Evolutionary conservation across 2,797 vertebrate genomes (phyloP).

Genomic region (Botia kubotai): DNA sequence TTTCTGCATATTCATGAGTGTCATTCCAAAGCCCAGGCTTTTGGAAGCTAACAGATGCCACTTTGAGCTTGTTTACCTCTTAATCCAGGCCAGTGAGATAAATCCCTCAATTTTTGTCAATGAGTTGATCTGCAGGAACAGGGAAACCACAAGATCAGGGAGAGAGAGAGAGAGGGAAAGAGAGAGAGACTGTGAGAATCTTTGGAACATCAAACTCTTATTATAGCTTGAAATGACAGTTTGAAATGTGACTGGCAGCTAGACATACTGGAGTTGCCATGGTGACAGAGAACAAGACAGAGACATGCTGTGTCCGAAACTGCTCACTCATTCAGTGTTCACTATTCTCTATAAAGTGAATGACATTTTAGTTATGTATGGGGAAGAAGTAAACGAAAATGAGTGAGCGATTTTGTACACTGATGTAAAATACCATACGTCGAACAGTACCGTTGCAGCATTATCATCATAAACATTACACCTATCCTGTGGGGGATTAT

Average conservation of each 20-base stretch:
- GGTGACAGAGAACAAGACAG: constrained; percentile 47
- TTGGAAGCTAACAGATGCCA: constrained; percentile 50
- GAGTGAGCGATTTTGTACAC: no score
- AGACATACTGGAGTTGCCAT: constrained; percentile 50
- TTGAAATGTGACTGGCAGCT: constrained; percentile 41
- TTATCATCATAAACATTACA: no score
- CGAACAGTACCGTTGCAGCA: no score
- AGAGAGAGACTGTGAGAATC: not conserved
- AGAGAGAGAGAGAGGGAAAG: not conserved
- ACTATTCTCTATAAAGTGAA: no score
- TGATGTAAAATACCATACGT: no score
- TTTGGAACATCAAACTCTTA: constrained; percentile 32
- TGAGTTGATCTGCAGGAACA: constrained; percentile 17
- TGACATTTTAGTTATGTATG: no score
- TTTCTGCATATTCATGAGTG: constrained; percentile 58
- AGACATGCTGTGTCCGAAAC: not conserved
- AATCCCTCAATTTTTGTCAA: constrained; percentile 25
- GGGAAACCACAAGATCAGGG: constrained; percentile 10
- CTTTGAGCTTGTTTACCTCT: constrained; percentile 40
- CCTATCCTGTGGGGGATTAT: no score
- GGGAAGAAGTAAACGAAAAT: no score
- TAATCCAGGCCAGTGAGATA: constrained; percentile 36
- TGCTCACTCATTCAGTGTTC: no score
- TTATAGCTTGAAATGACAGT: constrained; percentile 27
- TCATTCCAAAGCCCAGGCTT: constrained; percentile 37